Evolutionary conservation across 2,888 invertebrate genomes (phyloP).

Genomic region (Brenthis hecate): DNA sequence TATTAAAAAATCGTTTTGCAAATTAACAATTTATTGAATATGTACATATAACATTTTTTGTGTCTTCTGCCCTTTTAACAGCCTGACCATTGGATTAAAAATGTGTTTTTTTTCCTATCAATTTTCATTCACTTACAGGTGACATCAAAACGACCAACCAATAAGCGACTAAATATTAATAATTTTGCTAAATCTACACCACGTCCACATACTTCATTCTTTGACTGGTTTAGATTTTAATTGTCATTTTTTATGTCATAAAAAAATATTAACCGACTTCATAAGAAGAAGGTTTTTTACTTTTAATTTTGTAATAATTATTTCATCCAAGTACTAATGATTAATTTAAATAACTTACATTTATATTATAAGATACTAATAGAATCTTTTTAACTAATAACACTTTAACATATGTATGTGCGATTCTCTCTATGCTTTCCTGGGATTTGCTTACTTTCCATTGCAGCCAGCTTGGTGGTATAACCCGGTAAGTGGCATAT

Average conservation of each 20-base stretch:
- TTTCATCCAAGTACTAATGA: background rate
- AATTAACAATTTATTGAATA: background rate
- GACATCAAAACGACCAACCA: slow-evolving; percentile 46
- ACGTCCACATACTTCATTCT: slow-evolving; percentile 47
- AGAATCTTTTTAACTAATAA: slow-evolving; percentile 35
- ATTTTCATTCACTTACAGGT: slow-evolving; percentile 56
- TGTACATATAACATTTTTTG: background rate
- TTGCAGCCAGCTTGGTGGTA: slow-evolving; percentile 95
- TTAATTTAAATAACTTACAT: background rate
- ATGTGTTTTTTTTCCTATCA: slow-evolving; percentile 13
- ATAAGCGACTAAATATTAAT: slow-evolving; percentile 50
- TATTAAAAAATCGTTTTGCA: too few relatives aligned
- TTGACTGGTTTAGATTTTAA: slow-evolving; percentile 51
- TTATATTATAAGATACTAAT: background rate
- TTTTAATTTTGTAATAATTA: too few relatives aligned
- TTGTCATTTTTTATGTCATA: slow-evolving; percentile 12
- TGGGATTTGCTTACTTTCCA: slow-evolving; percentile 54
- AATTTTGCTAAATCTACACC: slow-evolving; percentile 38
- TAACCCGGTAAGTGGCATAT: slow-evolving; percentile 90
- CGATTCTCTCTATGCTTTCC: slow-evolving; percentile 55
- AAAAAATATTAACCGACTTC: too few relatives aligned
- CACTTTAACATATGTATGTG: slow-evolving; percentile 29
- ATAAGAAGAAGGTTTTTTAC: too few relatives aligned
- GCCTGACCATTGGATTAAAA: slow-evolving; percentile 5
- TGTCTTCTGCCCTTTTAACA: background rate